Percentiles rank a stretch among this genome's conserved stretches.
Conservation (phyloP, 2,888 invertebrate species). For the Yponomeuta plumbellus region DNA sequence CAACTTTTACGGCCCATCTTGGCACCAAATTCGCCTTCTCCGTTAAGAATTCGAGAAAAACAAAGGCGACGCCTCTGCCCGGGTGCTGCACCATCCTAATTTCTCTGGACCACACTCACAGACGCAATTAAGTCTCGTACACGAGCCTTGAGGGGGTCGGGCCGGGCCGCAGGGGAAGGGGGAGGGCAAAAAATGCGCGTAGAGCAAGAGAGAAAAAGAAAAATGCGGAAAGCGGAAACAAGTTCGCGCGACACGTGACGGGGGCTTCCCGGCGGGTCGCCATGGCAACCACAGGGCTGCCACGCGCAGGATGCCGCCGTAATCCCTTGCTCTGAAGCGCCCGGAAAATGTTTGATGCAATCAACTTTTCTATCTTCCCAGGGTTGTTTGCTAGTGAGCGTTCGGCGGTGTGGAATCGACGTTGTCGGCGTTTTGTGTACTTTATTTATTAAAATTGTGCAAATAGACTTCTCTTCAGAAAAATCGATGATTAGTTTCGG, state of each 20-base stretch:
- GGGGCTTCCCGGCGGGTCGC: slow-evolving; percentile 68
- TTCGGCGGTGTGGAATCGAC: background rate
- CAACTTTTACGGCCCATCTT: no score
- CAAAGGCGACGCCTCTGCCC: slow-evolving; percentile 27
- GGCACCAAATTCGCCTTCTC: background rate
- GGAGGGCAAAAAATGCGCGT: slow-evolving; percentile 60
- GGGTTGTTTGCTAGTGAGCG: background rate
- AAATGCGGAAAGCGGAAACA: slow-evolving; percentile 69
- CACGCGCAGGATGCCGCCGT: slow-evolving; percentile 22
- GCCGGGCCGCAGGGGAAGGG: slow-evolving; percentile 24
- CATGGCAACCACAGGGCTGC: slow-evolving; percentile 50
- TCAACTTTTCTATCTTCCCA: background rate
- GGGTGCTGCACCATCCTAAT: slow-evolving; percentile 59
- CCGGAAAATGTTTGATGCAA: background rate
- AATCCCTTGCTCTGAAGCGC: slow-evolving; percentile 17
- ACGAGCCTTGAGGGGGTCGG: slow-evolving; percentile 52
- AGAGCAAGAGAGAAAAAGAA: slow-evolving; percentile 54
- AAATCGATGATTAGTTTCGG: background rate
- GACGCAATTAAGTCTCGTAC: slow-evolving; percentile 76
- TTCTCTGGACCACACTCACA: slow-evolving; percentile 76
- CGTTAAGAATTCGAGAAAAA: background rate
- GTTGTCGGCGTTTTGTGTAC: background rate
- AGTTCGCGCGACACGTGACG: slow-evolving; percentile 74
- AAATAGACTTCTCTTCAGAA: background rate
- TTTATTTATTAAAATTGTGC: background rate